Base-by-base conservation (phyloP, 1,140 invertebrate species). In the Notospermus geniculatus region DNA sequence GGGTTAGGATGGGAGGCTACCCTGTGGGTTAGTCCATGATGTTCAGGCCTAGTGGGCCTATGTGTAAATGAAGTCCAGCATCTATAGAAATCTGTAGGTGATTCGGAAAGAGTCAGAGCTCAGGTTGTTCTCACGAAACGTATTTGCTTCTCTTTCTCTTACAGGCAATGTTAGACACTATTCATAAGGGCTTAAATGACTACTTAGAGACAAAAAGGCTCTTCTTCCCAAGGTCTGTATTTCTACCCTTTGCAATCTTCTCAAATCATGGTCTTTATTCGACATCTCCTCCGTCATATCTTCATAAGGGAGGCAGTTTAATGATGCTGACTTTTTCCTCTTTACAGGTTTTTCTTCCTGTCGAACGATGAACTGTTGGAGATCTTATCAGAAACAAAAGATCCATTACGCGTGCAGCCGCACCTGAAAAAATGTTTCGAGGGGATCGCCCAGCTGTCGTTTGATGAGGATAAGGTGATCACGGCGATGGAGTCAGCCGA, bases 401-500 rank as follows among this genome's bases (percentile, higher is more conserved):
- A 82, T 71, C 81, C 78, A 0, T 84, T 90, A 69, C 66, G 80
- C 46, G 80, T 82, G 15, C 79, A 82, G 67, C 80, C 80, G 15
- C 80, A 82, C 64, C 65, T 82, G 25, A 82, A 82, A 71, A 82
- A 82, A 59, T 82, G 80, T 63, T 82, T 82, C 64, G 80, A 82
- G 62, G 80, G 94, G 15, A 91, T 97, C 73, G 82, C 82, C 11
- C 73, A 78, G 63, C 60, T 82, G 45, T 71, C 70, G 53, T 82
- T 82, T 55, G 84, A 86, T 0, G 85, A 88, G 0, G 73, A 83
- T 29, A 87, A 90, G 71, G 90, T 94, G 72, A 93, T 97, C 28
- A 84, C 87, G 0, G 93, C 89, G 28, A 95, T 98, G 89, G 85
- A 93, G 0, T 95, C 93, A 1, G 86, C 87, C 7, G 92, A 96